Conservation (phyloP, 2,888 invertebrate species). For the Latheticus oryzae region DNA sequence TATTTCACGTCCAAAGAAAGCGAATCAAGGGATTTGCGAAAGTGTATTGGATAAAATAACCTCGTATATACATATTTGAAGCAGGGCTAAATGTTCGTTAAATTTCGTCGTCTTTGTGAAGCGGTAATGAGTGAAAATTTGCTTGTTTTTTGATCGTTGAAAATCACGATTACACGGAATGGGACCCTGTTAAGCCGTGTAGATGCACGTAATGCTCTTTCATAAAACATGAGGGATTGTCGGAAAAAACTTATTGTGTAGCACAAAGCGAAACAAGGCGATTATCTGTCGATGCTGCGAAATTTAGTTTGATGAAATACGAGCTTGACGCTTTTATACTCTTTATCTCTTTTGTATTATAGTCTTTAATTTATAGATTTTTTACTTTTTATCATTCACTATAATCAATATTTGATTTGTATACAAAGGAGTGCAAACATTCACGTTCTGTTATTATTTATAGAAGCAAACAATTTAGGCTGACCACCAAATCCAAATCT, state of each 20-base stretch:
- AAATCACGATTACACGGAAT: slow-evolving; percentile 15
- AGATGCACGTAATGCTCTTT: slow-evolving; percentile 26
- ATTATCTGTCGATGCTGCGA: slow-evolving; percentile 29
- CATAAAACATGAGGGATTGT: slow-evolving; percentile 32
- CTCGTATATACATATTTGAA: too few relatives aligned
- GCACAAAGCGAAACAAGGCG: slow-evolving; percentile 29
- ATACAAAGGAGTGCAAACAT: slow-evolving; percentile 5
- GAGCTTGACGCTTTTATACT: slow-evolving; percentile 23
- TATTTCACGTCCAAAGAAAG: too few relatives aligned
- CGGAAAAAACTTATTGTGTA: slow-evolving; percentile 12
- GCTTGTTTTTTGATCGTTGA: slow-evolving; percentile 14
- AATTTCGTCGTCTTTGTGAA: not conserved
- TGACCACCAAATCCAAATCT: slow-evolving; percentile 14
- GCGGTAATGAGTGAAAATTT: slow-evolving; percentile 1
- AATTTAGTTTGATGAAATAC: slow-evolving; percentile 24
- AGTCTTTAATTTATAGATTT: slow-evolving; percentile 13
- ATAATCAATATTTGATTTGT: slow-evolving; percentile 14
- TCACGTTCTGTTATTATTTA: slow-evolving; percentile 16
- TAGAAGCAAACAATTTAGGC: slow-evolving; percentile 12
- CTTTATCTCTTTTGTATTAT: slow-evolving; percentile 9
- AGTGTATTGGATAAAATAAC: too few relatives aligned
- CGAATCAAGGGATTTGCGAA: too few relatives aligned
- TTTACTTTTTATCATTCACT: slow-evolving; percentile 2
- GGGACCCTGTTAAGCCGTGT: too few relatives aligned
- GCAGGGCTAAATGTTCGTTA: too few relatives aligned